phyloP scores from a whole-genome alignment of 2,888 invertebrate species.

The Pristionchus arcanus region DNA sequence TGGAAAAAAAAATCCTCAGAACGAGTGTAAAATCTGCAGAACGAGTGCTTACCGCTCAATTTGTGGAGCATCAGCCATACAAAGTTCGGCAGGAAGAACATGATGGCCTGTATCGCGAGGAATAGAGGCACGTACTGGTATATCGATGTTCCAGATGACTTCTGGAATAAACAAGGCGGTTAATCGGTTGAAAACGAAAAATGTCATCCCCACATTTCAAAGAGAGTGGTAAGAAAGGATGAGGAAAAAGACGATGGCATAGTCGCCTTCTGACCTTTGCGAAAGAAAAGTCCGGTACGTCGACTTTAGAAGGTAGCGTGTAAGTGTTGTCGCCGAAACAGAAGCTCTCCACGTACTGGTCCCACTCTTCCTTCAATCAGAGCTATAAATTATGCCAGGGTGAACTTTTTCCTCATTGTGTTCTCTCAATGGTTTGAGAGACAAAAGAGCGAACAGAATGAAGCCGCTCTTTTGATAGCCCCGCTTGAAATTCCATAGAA shows the following conservation, averaged over 20 bases:
- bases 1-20: slow-evolving; percentile 31
- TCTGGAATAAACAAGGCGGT: neutral
- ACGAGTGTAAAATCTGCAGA: neutral
- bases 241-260: no score
- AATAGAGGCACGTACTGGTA: slow-evolving; percentile 78
- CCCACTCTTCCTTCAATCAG: slow-evolving; percentile 65
- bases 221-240: no score
- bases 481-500: no score
- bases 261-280: slow-evolving; percentile 68
- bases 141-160: slow-evolving; percentile 68
- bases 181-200: no score
- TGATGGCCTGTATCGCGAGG: slow-evolving; percentile 77
- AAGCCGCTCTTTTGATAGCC: no score
- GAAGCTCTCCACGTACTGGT: slow-evolving; percentile 78
- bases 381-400: no score
- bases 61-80: slow-evolving; percentile 76
- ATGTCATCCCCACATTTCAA: no score
- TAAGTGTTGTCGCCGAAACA: slow-evolving; percentile 79
- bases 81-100: slow-evolving; percentile 78
- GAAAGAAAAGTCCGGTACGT: slow-evolving; percentile 74
- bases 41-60: slow-evolving; percentile 67
- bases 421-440: no score
- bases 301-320: slow-evolving; percentile 76
- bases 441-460: no score
- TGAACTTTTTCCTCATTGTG: no score